phyloP scores from a whole-genome alignment of 2,113 vertebrate species.

The Indri indri region DNA sequence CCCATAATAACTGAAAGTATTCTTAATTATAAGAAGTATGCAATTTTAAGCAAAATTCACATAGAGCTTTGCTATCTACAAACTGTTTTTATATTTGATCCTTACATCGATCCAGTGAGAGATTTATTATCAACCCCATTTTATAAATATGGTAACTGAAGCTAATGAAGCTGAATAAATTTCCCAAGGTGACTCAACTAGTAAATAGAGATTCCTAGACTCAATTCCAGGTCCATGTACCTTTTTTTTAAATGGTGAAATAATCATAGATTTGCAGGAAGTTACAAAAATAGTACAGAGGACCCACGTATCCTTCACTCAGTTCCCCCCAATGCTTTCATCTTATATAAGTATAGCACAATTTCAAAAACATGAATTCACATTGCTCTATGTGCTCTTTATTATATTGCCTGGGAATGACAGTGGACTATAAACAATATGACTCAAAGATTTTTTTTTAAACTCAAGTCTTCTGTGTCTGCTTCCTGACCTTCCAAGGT shows the following conservation, averaged over 20 bases:
- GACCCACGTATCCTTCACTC: not conserved
- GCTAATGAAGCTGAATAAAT: not conserved
- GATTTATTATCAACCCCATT: not conserved
- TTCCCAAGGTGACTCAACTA: not conserved
- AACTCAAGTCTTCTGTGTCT: not conserved
- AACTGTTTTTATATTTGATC: not conserved
- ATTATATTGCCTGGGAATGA: not conserved
- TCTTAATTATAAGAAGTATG: not conserved
- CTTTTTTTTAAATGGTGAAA: not conserved
- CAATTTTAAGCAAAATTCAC: slow-evolving; percentile 1
- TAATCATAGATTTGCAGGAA: not conserved
- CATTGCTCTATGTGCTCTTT: not conserved
- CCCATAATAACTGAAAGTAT: not conserved
- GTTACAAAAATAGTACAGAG: not conserved
- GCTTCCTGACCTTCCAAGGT: not conserved
- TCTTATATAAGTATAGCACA: not conserved
- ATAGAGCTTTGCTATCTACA: not conserved
- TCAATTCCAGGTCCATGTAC: not conserved
- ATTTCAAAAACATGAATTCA: not conserved
- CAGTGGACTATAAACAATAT: not conserved
- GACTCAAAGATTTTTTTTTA: not conserved
- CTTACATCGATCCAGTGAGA: not conserved
- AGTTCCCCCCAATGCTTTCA: not conserved
- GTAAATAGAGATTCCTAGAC: not conserved
- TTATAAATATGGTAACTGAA: not conserved